A percentile compares a stretch with the other conserved stretches of the same genome.
Evolutionary conservation across 2,888 invertebrate species (phyloP).

Genomic region (Rotaria sp.): DNA sequence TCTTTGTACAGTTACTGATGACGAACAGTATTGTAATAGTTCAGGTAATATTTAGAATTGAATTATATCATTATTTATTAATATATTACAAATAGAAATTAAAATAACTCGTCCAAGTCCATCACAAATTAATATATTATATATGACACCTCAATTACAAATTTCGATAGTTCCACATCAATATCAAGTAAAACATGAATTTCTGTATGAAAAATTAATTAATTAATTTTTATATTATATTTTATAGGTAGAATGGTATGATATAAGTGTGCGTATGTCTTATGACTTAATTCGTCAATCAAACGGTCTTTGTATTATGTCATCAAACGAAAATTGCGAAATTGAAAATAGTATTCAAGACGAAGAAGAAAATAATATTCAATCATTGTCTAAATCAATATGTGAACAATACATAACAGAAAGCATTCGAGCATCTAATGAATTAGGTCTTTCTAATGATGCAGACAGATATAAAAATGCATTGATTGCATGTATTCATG

Average conservation of each 20-base stretch:
- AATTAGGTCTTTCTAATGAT: neutral
- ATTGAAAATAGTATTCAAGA: neutral
- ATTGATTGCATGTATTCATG: neutral
- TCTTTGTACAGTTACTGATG: neutral
- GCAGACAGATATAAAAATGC: neutral
- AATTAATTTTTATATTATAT: too few relatives aligned
- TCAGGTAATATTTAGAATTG: neutral
- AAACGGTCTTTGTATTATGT: neutral
- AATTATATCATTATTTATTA: neutral
- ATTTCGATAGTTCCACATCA: neutral
- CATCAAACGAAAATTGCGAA: neutral
- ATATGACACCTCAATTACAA: neutral
- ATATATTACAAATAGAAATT: neutral
- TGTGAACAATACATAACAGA: neutral
- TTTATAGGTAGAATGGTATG: neutral
- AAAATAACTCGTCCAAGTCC: neutral
- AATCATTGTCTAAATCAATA: neutral
- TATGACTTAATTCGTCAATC: neutral
- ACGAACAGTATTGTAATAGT: neutral
- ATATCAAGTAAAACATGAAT: neutral
- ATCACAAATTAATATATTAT: neutral
- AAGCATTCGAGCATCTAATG: too few relatives aligned
- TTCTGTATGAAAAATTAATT: neutral
- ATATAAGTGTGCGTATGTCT: neutral
- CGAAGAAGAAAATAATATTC: neutral